Conservation (phyloP, 2,797 vertebrate genomes). For the Buphagus erythrorhynchus region DNA sequence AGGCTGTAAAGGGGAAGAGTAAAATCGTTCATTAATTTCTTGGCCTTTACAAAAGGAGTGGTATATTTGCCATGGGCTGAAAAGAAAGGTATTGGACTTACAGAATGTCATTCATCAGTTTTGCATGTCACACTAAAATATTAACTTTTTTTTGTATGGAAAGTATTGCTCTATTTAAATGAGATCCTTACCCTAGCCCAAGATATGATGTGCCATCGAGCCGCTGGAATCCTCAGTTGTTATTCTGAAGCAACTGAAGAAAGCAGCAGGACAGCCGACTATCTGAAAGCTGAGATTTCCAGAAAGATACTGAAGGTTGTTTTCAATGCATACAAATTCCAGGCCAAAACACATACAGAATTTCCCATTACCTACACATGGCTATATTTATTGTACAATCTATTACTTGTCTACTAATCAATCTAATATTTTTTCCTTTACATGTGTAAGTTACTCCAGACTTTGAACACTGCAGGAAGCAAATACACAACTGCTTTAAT, state of each 20-base stretch:
- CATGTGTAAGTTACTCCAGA: background rate
- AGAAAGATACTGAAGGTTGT: background rate
- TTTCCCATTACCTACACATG: background rate
- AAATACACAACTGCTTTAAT: background rate
- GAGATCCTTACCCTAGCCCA: background rate
- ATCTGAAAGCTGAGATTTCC: background rate
- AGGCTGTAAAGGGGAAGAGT: constrained; percentile 75
- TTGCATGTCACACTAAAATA: constrained; percentile 52
- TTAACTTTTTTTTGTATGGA: constrained; percentile 18
- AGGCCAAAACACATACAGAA: background rate
- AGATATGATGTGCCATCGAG: background rate
- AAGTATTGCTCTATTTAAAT: constrained; percentile 57
- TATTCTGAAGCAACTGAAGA: constrained; percentile 20
- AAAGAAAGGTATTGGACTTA: background rate
- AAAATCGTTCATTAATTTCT: constrained; percentile 80
- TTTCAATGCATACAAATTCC: background rate
- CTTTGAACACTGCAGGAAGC: background rate
- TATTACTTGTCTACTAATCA: background rate
- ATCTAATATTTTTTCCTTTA: background rate
- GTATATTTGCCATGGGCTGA: constrained; percentile 52
- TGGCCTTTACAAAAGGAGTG: constrained; percentile 72
- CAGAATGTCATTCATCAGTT: constrained; percentile 57
- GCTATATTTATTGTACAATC: background rate
- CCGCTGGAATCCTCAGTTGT: background rate
- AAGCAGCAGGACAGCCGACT: background rate